These are phyloP conservation scores for Drosophila setifemur DNA, from an alignment of 1,140 invertebrate species.

Conservation along the genomic window DNA sequence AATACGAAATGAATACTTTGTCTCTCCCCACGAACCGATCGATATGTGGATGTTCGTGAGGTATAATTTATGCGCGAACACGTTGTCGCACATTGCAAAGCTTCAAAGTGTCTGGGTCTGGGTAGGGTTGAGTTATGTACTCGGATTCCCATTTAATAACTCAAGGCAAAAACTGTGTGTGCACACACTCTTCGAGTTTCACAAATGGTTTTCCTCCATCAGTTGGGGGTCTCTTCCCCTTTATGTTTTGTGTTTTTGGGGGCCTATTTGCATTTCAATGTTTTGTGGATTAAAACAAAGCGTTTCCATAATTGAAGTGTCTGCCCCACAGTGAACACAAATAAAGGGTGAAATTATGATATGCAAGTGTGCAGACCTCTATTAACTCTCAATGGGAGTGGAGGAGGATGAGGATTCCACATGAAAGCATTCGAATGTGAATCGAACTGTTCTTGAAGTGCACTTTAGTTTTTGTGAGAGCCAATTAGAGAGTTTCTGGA, in stretches of 20 bases:
- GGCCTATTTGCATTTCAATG: constrained; percentile 52
- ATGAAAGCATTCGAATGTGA: constrained; percentile 17
- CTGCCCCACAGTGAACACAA: constrained; percentile 13
- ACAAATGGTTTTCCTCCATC: constrained; percentile 18
- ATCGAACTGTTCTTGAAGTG: constrained; percentile 11
- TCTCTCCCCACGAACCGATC: constrained; percentile 9
- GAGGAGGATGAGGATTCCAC: background rate
- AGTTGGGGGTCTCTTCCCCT: background rate
- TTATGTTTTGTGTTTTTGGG: background rate
- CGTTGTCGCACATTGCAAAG: constrained; percentile 33
- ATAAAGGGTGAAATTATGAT: constrained; percentile 55
- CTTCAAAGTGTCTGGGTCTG: constrained; percentile 14
- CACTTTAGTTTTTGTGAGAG: background rate
- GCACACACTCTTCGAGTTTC: constrained; percentile 16
- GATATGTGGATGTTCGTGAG: constrained; percentile 18
- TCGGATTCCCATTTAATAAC: constrained; percentile 47
- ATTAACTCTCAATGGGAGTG: constrained; percentile 7
- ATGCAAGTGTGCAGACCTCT: constrained; percentile 53
- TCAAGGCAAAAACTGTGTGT: constrained; percentile 15
- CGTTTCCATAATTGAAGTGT: constrained; percentile 72
- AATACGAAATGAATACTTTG: constrained; percentile 2
- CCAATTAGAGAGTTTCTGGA: background rate
- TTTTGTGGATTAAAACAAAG: constrained; percentile 71
- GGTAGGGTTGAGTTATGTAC: constrained; percentile 8
- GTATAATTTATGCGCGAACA: constrained; percentile 73